Evolutionary conservation across 2,113 vertebrate species (phyloP).

Genomic region (Pachypanchax playfairii): DNA sequence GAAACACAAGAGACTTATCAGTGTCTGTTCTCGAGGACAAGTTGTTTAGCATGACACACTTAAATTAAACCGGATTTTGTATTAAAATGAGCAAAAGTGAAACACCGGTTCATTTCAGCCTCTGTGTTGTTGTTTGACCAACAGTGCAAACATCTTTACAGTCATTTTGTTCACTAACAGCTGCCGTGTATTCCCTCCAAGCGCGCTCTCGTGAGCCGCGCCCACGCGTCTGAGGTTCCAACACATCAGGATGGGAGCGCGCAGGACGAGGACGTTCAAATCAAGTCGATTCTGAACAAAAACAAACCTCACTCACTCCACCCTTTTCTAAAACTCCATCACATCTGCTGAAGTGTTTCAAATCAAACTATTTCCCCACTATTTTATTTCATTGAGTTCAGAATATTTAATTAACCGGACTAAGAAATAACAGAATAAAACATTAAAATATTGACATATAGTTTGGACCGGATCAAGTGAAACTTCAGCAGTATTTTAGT

Average conservation of each 20-base stretch:
- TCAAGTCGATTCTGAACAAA: slow-evolving; percentile 17
- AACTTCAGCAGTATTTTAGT: too few species aligned
- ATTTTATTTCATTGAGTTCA: neutral
- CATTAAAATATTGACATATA: too few species aligned
- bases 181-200: neutral
- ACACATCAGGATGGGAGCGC: slow-evolving; percentile 52
- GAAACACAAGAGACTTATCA: slow-evolving; percentile 15
- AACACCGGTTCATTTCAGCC: neutral
- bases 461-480: too few species aligned
- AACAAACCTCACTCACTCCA: neutral
- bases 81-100: neutral
- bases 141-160: neutral
- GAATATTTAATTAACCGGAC: too few species aligned
- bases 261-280: slow-evolving; percentile 18
- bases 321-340: slow-evolving; percentile 17
- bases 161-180: neutral
- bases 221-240: slow-evolving; percentile 57
- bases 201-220: slow-evolving; percentile 55
- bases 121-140: neutral
- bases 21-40: slow-evolving; percentile 2
- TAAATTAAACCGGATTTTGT: neutral
- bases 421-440: too few species aligned
- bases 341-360: slow-evolving; percentile 15
- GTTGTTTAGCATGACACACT: slow-evolving; percentile 8
- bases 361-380: neutral